Percentiles rank a stretch among this genome's conserved stretches.
These are phyloP conservation scores for Amphibalanus amphitrite DNA, from an alignment of 1,140 invertebrate species.

Conservation along the genomic window DNA sequence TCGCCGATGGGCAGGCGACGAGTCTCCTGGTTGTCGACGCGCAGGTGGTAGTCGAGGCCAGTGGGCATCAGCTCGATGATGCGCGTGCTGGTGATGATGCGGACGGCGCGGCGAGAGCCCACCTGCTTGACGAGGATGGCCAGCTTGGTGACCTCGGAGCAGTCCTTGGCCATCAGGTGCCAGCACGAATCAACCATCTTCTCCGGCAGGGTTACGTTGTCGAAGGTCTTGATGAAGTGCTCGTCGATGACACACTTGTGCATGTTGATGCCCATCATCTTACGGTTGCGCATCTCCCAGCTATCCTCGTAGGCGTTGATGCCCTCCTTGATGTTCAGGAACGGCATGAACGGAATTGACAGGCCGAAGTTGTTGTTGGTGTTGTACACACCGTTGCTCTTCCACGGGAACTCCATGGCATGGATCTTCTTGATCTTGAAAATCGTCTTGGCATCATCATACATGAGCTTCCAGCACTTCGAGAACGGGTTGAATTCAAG, in stretches of 20 bases:
- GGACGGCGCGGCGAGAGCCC: not conserved
- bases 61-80: conserved; percentile 9
- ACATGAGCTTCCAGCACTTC: not conserved
- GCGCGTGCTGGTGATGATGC: conserved; percentile 8
- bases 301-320: not conserved
- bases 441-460: not conserved
- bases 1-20: not conserved
- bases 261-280: not conserved
- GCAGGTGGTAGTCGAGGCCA: conserved; percentile 5
- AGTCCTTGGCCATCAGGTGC: conserved; percentile 9
- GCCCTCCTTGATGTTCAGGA: not conserved
- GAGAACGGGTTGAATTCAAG: not conserved
- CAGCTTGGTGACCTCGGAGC: conserved; percentile 6
- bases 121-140: conserved; percentile 7
- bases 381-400: not conserved
- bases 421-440: not conserved
- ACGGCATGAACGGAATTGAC: not conserved
- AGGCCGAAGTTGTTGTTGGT: not conserved
- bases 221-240: not conserved
- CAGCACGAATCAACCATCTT: not conserved
- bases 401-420: not conserved
- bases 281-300: not conserved
- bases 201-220: not conserved
- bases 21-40: not conserved
- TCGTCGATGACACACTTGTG: not conserved